A percentile compares a stretch with the other conserved stretches of the same genome.
Evolutionary conservation across 2,888 invertebrate genomes (phyloP).

Genomic region (Ametastegia equiseti): DNA sequence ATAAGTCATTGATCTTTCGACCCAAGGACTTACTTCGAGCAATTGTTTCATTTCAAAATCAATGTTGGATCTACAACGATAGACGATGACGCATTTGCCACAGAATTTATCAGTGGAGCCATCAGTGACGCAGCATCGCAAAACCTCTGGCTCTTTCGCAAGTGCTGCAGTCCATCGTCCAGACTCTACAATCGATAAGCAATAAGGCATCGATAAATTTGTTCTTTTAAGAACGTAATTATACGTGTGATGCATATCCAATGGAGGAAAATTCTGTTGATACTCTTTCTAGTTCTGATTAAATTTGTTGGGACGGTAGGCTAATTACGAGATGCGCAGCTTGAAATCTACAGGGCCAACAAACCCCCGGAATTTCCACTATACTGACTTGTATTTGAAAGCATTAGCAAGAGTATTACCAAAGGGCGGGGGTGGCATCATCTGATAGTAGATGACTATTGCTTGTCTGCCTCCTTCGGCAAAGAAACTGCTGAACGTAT

Average conservation of each 20-base stretch:
- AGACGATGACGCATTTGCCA: conserved; percentile 84
- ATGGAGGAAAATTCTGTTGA: background rate
- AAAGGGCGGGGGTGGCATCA: conserved; percentile 81
- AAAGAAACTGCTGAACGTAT: conserved; percentile 81
- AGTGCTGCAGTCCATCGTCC: conserved; percentile 79
- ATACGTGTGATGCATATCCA: background rate
- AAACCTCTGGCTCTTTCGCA: conserved; percentile 71
- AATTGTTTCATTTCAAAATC: conserved; percentile 82
- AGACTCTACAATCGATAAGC: conserved; percentile 77
- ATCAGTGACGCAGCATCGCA: conserved; percentile 82
- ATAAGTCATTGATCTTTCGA: background rate
- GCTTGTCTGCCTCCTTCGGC: conserved; percentile 81
- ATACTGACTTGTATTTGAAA: background rate
- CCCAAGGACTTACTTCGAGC: conserved; percentile 79
- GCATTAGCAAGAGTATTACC: conserved; percentile 75
- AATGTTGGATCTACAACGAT: conserved; percentile 80
- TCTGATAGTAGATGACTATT: conserved; percentile 83
- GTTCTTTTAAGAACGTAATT: background rate
- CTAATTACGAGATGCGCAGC: background rate
- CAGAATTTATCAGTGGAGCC: conserved; percentile 79
- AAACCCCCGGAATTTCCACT: background rate
- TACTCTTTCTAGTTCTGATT: background rate
- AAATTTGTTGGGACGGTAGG: background rate
- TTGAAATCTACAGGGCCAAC: background rate
- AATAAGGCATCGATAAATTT: conserved; percentile 28